Percentiles rank a stretch among this genome's conserved stretches.
Evolutionary conservation across 2,888 invertebrate species (phyloP).

Genomic region (Elysia crispata): DNA sequence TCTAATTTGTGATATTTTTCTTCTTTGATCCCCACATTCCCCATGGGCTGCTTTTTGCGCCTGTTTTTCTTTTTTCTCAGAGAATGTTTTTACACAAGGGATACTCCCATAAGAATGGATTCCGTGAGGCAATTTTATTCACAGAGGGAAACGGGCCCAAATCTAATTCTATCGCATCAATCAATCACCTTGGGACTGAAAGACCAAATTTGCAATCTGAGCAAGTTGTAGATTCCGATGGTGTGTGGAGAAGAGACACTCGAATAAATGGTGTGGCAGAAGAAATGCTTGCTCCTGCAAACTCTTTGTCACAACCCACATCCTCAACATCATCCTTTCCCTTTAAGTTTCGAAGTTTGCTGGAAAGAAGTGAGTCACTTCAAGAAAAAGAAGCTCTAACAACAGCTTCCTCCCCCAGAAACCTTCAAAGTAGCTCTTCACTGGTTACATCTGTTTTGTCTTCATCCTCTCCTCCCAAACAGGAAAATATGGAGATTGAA

Average conservation of each 20-base stretch:
- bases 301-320: constrained; percentile 5
- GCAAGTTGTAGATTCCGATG: too few relatives aligned
- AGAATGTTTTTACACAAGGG: constrained; percentile 45
- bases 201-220: too few relatives aligned
- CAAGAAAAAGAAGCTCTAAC: constrained; percentile 17
- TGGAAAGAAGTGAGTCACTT: constrained; percentile 34
- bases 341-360: constrained; percentile 33
- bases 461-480: too few relatives aligned
- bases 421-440: constrained; percentile 28
- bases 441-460: too few relatives aligned
- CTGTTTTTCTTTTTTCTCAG: constrained; percentile 41
- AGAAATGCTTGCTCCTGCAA: constrained; percentile 24
- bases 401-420: constrained; percentile 31
- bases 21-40: background rate
- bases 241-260: background rate
- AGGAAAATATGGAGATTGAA: constrained; percentile 41
- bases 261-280: constrained; percentile 30
- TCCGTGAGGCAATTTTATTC: constrained; percentile 17
- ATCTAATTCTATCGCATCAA: too few relatives aligned
- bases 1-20: background rate
- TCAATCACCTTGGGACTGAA: too few relatives aligned
- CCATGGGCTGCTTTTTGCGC: background rate
- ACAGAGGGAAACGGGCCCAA: constrained; percentile 38
- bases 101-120: constrained; percentile 45
- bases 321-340: constrained; percentile 9